Evolutionary conservation across 2,797 vertebrate genomes (phyloP).

Genomic region (Peromyscus eremicus): DNA sequence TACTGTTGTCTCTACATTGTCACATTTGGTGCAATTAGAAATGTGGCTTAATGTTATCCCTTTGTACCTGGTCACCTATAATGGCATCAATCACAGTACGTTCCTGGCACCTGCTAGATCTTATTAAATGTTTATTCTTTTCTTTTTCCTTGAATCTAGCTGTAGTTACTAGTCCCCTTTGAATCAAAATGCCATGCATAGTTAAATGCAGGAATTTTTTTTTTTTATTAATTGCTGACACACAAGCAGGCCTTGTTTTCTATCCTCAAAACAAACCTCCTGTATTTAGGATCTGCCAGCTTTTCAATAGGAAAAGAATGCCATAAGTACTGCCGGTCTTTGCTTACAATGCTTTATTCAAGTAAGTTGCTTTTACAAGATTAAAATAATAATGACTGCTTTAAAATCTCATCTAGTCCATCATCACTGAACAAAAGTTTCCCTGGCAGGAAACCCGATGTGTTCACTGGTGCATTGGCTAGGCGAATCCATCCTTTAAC

Average conservation of each 20-base stretch:
- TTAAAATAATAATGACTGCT: conserved; percentile 51
- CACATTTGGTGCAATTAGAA: background rate
- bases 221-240: background rate
- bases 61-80: background rate
- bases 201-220: conserved; percentile 43
- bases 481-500: conserved; percentile 48
- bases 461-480: background rate
- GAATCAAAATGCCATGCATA: conserved; percentile 13
- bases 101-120: background rate
- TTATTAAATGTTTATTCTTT: background rate
- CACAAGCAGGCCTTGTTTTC: conserved; percentile 42
- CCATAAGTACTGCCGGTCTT: conserved; percentile 17
- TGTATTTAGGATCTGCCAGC: conserved; percentile 1
- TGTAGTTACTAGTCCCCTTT: conserved; percentile 29
- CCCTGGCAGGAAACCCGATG: background rate
- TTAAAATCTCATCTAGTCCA: conserved; percentile 55
- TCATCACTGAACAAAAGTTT: conserved; percentile 63
- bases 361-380: conserved; percentile 2
- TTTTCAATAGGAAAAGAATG: conserved; percentile 39
- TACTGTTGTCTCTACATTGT: background rate
- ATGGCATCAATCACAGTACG: background rate
- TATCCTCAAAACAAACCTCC: background rate
- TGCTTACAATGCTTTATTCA: background rate
- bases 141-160: background rate
- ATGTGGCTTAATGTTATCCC: background rate